Percentiles rank a stretch among this genome's conserved stretches.
Conservation (phyloP, 2,113 vertebrate genomes). For the Opisthocomus hoazin region DNA sequence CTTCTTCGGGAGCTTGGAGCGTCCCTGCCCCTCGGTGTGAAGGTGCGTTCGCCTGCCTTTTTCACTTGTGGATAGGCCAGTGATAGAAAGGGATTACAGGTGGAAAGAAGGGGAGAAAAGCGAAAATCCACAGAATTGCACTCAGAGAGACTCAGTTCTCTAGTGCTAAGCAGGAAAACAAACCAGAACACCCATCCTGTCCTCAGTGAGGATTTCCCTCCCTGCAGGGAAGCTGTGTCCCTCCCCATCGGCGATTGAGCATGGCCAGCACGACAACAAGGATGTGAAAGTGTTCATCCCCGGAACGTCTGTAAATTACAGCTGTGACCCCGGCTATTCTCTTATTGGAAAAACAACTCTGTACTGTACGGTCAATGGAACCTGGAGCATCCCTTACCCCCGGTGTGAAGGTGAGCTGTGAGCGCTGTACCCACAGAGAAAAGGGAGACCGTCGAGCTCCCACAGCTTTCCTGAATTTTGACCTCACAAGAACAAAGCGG, state of each 20-base stretch:
- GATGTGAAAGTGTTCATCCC: neutral
- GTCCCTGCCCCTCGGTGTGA: conserved; percentile 20
- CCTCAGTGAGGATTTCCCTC: neutral
- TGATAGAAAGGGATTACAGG: neutral
- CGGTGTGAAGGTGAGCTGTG: conserved; percentile 16
- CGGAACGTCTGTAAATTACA: conserved; percentile 48
- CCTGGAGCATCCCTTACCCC: conserved; percentile 10
- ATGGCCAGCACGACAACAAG: neutral
- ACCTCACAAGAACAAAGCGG: neutral
- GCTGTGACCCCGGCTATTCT: conserved; percentile 48
- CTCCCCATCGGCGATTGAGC: neutral
- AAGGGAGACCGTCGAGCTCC: accelerated
- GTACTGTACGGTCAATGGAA: conserved; percentile 26
- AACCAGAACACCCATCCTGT: neutral
- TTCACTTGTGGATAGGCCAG: neutral
- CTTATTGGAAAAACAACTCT: conserved; percentile 24
- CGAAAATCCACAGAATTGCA: neutral
- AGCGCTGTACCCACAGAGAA: accelerated
- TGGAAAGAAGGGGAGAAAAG: neutral
- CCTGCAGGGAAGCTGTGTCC: neutral
- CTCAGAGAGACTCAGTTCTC: neutral
- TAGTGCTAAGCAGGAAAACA: neutral
- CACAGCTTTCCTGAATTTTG: accelerated
- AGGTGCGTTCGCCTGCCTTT: neutral
- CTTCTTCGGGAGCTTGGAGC: conserved; percentile 21